Conservation (phyloP, 2,888 invertebrate genomes). For the Drosophila eohydei region DNA sequence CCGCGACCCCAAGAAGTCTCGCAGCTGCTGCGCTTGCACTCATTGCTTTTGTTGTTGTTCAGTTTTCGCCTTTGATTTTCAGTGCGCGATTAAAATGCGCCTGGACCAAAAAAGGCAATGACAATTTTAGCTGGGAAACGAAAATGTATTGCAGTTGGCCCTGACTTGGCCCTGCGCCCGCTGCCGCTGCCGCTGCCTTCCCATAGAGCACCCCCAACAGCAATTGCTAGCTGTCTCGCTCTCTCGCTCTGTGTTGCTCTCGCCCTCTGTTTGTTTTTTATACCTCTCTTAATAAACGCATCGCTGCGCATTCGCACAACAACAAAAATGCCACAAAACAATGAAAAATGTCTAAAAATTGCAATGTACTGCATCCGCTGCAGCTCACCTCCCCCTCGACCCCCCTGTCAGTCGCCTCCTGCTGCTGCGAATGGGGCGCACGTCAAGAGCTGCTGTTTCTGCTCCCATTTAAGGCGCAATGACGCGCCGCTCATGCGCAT, state of each 20-base stretch:
- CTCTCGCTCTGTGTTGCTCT: neutral
- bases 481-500: constrained; percentile 78
- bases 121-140: constrained; percentile 57
- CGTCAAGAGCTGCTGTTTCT: constrained; percentile 55
- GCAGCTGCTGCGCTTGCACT: constrained; percentile 14
- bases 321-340: constrained; percentile 56
- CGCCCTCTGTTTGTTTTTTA: constrained; percentile 9
- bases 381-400: neutral
- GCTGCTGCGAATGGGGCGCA: constrained; percentile 39
- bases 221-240: constrained; percentile 18
- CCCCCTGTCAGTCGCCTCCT: neutral
- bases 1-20: constrained; percentile 45
- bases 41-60: constrained; percentile 36
- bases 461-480: constrained; percentile 79
- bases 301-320: constrained; percentile 66
- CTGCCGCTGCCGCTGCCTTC: constrained; percentile 20
- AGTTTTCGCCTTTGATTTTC: constrained; percentile 64
- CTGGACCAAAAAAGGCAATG: constrained; percentile 67
- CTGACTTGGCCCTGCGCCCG: constrained; percentile 5
- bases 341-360: constrained; percentile 74
- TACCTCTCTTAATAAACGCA: constrained; percentile 69
- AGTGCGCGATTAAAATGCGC: constrained; percentile 62
- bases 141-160: constrained; percentile 17
- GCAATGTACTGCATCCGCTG: constrained; percentile 48
- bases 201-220: constrained; percentile 61